Evolutionary conservation across 2,797 vertebrate genomes (phyloP).

Genomic region (Melopsittacus undulatus): DNA sequence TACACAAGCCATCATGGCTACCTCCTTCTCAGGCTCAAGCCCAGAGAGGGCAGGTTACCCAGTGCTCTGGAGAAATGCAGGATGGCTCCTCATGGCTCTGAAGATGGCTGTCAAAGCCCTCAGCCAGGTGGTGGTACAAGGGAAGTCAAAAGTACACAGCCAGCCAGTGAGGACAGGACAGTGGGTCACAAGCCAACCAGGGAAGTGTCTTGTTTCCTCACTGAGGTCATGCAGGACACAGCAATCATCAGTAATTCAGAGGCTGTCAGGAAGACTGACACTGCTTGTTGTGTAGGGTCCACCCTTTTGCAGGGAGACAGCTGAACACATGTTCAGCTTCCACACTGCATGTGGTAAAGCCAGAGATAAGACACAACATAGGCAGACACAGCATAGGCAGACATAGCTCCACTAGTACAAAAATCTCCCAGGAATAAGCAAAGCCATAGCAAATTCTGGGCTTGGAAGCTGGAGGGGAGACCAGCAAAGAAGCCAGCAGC

Average conservation of each 20-base stretch:
- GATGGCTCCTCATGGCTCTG: neutral
- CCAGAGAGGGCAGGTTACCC: neutral
- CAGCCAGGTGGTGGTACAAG: neutral
- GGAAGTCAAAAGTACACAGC: neutral
- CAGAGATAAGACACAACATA: neutral
- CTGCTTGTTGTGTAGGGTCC: neutral
- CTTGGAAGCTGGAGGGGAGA: neutral
- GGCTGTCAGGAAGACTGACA: neutral
- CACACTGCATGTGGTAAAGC: neutral
- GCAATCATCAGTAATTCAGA: neutral
- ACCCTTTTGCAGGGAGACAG: accelerated
- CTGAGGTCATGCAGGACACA: neutral
- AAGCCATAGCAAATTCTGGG: neutral
- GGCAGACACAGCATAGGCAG: neutral
- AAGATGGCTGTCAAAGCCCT: neutral
- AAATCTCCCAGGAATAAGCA: neutral
- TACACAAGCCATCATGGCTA: neutral
- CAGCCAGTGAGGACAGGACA: neutral
- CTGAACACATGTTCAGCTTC: neutral
- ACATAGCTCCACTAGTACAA: neutral
- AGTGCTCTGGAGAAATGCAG: neutral
- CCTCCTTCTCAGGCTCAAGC: neutral
- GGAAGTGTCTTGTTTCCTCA: neutral
- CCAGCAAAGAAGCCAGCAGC: neutral
- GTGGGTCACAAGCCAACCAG: accelerated